A percentile compares a stretch with the other conserved stretches of the same genome.
These are phyloP conservation scores for Atrichornis clamosus DNA, from an alignment of 2,113 vertebrate genomes.

Conservation along the genomic window DNA sequence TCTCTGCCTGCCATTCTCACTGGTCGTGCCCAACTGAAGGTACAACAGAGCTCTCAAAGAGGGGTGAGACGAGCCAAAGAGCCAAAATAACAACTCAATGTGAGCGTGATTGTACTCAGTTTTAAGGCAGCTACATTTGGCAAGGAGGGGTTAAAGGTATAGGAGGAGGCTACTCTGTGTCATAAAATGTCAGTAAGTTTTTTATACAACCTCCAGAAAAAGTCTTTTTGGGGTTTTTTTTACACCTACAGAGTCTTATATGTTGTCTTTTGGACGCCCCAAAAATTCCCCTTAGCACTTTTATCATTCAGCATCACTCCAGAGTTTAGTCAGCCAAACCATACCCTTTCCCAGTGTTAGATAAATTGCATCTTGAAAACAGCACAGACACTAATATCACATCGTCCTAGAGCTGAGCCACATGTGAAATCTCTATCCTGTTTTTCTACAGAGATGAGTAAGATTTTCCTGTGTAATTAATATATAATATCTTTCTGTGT, in stretches of 20 bases:
- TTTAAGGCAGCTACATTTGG: background rate
- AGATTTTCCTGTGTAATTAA: constrained; percentile 76
- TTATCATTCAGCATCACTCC: constrained; percentile 71
- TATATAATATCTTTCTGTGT: constrained; percentile 49
- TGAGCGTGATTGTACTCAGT: background rate
- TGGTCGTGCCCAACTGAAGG: background rate
- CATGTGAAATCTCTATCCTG: constrained; percentile 65
- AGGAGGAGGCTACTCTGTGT: background rate
- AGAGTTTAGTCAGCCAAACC: constrained; percentile 80
- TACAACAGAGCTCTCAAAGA: background rate
- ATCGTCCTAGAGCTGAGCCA: constrained; percentile 52
- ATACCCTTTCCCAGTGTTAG: constrained; percentile 73
- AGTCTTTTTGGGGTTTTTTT: constrained; percentile 12
- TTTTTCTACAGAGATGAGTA: constrained; percentile 79
- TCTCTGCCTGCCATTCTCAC: background rate
- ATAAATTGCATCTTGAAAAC: constrained; percentile 76
- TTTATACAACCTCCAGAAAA: constrained; percentile 52
- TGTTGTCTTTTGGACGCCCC: constrained; percentile 52
- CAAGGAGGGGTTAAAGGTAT: background rate
- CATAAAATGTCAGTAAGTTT: constrained; percentile 68
- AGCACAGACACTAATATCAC: constrained; percentile 64
- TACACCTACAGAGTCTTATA: constrained; percentile 66
- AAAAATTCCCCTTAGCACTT: constrained; percentile 77
- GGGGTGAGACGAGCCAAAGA: background rate
- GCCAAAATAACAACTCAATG: background rate